phyloP scores from a whole-genome alignment of 64 coral and sea anemone species.

The Pocillopora damicornis region DNA sequence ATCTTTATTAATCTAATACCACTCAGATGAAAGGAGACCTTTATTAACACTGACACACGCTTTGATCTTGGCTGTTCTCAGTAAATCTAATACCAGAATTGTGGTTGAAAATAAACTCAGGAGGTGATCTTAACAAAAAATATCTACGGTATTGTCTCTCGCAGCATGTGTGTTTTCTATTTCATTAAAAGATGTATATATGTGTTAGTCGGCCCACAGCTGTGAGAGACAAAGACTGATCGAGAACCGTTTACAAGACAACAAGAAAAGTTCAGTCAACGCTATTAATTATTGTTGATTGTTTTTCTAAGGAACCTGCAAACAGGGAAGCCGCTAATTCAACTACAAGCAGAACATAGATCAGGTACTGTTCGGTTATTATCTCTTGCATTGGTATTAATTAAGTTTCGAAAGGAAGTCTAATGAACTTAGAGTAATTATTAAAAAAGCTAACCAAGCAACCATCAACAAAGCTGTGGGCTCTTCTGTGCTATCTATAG shows the following conservation, averaged over 20 bases:
- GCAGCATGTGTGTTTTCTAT: neutral
- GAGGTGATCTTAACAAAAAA: neutral
- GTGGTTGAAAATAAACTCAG: neutral
- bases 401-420: neutral
- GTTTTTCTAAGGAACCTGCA: neutral
- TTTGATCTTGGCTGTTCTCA: neutral
- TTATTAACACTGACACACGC: neutral
- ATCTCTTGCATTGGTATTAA: neutral
- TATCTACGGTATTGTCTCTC: conserved; percentile 2
- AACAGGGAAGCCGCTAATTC: neutral
- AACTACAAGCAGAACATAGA: neutral
- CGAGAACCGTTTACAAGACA: neutral
- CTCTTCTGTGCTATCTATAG: neutral
- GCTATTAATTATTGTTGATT: neutral
- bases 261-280: neutral
- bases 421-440: conserved; percentile 7
- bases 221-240: neutral
- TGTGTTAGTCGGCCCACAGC: neutral
- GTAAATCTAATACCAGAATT: neutral
- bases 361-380: conserved; percentile 21
- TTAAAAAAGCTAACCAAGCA: neutral
- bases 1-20: neutral
- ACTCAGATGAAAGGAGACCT: neutral
- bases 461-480: neutral
- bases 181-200: neutral